phyloP scores from a whole-genome alignment of 2,113 vertebrate species.

The Percopsis transmontana region DNA sequence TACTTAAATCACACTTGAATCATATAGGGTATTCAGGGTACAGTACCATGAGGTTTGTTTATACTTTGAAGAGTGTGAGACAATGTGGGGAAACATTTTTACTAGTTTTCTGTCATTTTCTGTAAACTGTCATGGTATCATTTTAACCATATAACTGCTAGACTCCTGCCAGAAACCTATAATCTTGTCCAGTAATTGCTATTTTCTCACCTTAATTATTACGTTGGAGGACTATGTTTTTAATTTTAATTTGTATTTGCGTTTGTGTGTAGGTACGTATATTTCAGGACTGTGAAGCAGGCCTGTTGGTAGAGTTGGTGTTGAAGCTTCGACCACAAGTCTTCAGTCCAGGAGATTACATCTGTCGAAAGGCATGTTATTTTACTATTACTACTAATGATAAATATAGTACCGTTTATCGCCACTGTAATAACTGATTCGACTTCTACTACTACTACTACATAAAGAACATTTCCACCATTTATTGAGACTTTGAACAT shows the following conservation, averaged over 20 bases:
- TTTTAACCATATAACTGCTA: no score
- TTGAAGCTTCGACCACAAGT: conserved; percentile 93
- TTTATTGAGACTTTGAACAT: background rate
- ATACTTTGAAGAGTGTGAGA: no score
- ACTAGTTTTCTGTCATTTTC: no score
- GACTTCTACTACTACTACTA: background rate
- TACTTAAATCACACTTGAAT: no score
- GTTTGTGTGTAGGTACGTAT: conserved; percentile 81
- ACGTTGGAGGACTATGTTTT: conserved; percentile 4
- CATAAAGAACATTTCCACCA: background rate
- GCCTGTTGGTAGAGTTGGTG: conserved; percentile 91
- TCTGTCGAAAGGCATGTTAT: conserved; percentile 84
- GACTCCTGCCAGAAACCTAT: background rate
- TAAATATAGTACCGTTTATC: background rate
- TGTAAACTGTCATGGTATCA: no score
- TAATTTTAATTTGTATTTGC: conserved; percentile 9
- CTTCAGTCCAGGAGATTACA: conserved; percentile 95
- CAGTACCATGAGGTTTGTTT: no score
- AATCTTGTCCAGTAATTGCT: background rate
- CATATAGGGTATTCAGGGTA: no score
- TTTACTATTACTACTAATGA: background rate
- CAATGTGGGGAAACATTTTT: no score
- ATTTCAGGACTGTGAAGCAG: conserved; percentile 95
- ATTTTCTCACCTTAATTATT: background rate
- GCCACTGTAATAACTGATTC: background rate